Conservation (phyloP, 2,113 vertebrate species). For the Malurus alboscapulatus region DNA sequence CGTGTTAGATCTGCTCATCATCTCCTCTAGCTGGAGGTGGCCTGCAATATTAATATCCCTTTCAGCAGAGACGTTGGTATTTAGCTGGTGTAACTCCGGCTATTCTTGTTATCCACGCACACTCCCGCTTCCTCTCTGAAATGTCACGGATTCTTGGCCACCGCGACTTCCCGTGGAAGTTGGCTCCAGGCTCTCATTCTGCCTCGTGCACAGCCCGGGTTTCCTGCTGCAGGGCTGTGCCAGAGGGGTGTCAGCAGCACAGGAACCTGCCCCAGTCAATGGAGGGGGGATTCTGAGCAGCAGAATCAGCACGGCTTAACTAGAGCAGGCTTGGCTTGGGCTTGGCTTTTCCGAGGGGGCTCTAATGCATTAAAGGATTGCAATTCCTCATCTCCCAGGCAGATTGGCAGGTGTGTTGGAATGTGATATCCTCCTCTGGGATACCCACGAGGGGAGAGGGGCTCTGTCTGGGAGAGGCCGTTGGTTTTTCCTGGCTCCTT, state of each 20-base stretch:
- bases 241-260: background rate
- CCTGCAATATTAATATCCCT: background rate
- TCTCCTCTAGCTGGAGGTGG: background rate
- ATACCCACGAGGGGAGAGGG: background rate
- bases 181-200: background rate
- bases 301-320: accelerated
- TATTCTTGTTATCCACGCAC: background rate
- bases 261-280: background rate
- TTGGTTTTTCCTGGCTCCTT: background rate
- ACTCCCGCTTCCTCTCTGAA: constrained; percentile 5
- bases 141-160: constrained; percentile 45
- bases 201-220: background rate
- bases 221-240: background rate
- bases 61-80: constrained; percentile 1
- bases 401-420: background rate
- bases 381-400: background rate
- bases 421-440: background rate
- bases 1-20: background rate
- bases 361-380: background rate
- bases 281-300: background rate
- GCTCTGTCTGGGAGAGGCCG: background rate
- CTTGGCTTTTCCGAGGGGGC: background rate
- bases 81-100: background rate
- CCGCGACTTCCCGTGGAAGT: background rate
- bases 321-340: background rate